Evolutionary conservation across 2,113 vertebrate species (phyloP).

Genomic region (Procapra przewalskii): DNA sequence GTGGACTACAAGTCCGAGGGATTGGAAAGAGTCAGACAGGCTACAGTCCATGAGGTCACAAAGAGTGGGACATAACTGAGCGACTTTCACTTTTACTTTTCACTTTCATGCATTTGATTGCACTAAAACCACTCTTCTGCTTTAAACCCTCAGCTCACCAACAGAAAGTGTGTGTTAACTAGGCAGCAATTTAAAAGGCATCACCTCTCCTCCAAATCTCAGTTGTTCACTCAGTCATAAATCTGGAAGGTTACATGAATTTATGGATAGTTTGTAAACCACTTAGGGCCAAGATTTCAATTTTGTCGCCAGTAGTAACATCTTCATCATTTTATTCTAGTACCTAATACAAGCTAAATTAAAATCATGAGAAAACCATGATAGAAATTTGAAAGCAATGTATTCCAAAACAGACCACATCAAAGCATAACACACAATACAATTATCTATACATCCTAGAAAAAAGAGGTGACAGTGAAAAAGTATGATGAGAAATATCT

Average conservation of each 20-base stretch:
- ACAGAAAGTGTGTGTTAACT: not conserved
- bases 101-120: not conserved
- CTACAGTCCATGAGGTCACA: not conserved
- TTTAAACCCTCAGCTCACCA: not conserved
- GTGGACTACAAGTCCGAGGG: not conserved
- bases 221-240: not conserved
- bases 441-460: conserved; percentile 21
- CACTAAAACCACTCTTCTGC: not conserved
- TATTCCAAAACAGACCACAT: conserved; percentile 53
- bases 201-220: not conserved
- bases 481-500: conserved; percentile 57
- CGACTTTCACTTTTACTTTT: not conserved
- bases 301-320: not conserved
- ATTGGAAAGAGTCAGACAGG: not conserved
- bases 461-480: conserved; percentile 44
- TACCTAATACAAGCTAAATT: not conserved
- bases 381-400: not conserved
- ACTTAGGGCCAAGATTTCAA: not conserved
- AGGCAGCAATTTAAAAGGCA: not conserved
- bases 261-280: not conserved
- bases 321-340: not conserved
- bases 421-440: conserved; percentile 21
- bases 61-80: not conserved
- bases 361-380: not conserved
- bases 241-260: not conserved